Evolutionary conservation across 2,888 invertebrate species (phyloP).

Genomic region (Nasonovia ribisnigri): DNA sequence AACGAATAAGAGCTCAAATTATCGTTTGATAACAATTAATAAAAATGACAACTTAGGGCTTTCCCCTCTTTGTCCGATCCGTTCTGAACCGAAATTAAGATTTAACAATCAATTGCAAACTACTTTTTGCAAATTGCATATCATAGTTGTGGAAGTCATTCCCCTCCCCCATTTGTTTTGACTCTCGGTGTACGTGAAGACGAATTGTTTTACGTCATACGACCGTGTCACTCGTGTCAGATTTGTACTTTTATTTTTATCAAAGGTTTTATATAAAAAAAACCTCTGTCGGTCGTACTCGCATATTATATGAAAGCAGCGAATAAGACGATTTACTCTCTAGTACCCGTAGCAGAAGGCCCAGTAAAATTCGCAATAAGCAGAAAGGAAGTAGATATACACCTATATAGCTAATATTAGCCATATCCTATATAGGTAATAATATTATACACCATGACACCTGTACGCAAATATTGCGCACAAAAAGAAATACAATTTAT

Average conservation of each 20-base stretch:
- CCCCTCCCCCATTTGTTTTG: background rate
- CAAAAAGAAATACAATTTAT: background rate
- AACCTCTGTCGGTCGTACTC: background rate
- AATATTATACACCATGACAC: background rate
- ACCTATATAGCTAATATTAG: no score
- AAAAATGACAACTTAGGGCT: no score
- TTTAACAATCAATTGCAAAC: no score
- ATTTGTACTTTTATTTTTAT: background rate
- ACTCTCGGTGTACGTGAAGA: background rate
- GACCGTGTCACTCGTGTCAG: no score
- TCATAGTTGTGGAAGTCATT: no score
- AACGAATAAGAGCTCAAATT: no score
- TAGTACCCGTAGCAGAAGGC: background rate
- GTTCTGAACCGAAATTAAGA: no score
- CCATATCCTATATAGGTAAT: no score
- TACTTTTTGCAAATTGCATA: no score
- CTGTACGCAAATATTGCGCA: background rate
- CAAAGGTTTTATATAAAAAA: background rate
- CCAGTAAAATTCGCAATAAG: background rate
- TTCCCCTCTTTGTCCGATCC: no score
- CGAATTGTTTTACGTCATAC: background rate
- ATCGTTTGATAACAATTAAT: no score
- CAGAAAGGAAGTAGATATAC: no score
- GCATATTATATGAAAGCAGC: background rate
- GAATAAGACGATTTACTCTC: background rate